These are phyloP conservation scores for Phyllotis vaccarum DNA, from an alignment of 2,797 vertebrate genomes.

Conservation along the genomic window DNA sequence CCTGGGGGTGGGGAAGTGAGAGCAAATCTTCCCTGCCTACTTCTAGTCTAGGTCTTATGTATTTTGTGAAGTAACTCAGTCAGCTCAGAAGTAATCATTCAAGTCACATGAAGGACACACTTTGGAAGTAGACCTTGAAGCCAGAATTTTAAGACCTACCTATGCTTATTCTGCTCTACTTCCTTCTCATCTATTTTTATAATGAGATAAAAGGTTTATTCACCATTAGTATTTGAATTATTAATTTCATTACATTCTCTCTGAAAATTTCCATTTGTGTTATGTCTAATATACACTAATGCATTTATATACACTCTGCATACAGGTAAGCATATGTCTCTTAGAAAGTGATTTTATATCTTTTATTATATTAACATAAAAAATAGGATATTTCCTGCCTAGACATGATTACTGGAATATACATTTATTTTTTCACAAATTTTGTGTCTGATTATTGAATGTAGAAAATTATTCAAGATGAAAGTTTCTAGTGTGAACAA, in stretches of 20 bases:
- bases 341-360: not conserved
- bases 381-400: not conserved
- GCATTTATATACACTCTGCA: not conserved
- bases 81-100: not conserved
- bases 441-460: slow-evolving; percentile 2
- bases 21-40: not conserved
- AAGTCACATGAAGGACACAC: not conserved
- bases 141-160: slow-evolving; percentile 4
- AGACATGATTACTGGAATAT: not conserved
- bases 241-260: slow-evolving; percentile 20
- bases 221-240: not conserved
- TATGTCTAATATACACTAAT: not conserved
- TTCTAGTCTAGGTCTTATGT: not conserved
- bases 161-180: not conserved
- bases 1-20: too few relatives aligned
- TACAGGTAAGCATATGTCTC: not conserved
- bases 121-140: not conserved
- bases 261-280: not conserved
- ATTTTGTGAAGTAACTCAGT: not conserved
- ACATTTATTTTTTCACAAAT: slow-evolving; percentile 24
- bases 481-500: slow-evolving; percentile 1
- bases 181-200: not conserved
- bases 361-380: not conserved
- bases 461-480: not conserved
- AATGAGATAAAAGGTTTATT: slow-evolving; percentile 26